These are phyloP conservation scores for Dinoponera quadriceps DNA, from an alignment of 1,140 invertebrate genomes.

Conservation along the genomic window DNA sequence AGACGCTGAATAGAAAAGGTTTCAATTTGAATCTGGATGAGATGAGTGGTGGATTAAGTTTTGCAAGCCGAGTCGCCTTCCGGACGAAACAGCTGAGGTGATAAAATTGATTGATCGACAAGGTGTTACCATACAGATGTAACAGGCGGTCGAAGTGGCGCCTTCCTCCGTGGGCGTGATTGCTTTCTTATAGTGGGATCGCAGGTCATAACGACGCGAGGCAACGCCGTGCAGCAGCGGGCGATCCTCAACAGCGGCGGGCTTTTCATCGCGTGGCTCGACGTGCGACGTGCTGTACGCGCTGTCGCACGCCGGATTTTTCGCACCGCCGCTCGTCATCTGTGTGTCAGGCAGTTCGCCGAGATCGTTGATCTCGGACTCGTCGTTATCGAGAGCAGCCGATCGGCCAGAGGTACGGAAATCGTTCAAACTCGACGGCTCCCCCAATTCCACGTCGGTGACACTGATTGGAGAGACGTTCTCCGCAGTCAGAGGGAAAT, in stretches of 20 bases:
- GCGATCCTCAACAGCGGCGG: background rate
- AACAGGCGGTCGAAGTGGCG: background rate
- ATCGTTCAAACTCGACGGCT: background rate
- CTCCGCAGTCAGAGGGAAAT: background rate
- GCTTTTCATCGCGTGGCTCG: background rate
- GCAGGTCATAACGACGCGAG: background rate
- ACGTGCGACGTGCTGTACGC: conserved; percentile 8
- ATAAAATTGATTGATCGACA: too few relatives aligned
- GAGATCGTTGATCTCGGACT: background rate
- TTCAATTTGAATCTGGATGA: too few relatives aligned
- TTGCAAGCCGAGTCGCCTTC: too few relatives aligned
- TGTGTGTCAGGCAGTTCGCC: too few relatives aligned
- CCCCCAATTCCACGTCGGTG: too few relatives aligned
- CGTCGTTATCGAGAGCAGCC: background rate
- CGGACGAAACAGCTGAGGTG: too few relatives aligned
- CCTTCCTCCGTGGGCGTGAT: background rate
- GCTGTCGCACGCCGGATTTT: background rate
- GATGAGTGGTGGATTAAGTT: too few relatives aligned
- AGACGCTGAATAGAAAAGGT: too few relatives aligned
- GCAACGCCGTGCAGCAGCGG: too few relatives aligned
- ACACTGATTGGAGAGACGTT: background rate
- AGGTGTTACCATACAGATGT: too few relatives aligned
- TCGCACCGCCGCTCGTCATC: too few relatives aligned
- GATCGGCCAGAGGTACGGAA: background rate
- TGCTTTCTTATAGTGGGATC: background rate